Evolutionary conservation across 2,888 invertebrate genomes (phyloP), one percentile per base, ranked within the genome.

Genomic region (Agrotis clavis): DNA sequence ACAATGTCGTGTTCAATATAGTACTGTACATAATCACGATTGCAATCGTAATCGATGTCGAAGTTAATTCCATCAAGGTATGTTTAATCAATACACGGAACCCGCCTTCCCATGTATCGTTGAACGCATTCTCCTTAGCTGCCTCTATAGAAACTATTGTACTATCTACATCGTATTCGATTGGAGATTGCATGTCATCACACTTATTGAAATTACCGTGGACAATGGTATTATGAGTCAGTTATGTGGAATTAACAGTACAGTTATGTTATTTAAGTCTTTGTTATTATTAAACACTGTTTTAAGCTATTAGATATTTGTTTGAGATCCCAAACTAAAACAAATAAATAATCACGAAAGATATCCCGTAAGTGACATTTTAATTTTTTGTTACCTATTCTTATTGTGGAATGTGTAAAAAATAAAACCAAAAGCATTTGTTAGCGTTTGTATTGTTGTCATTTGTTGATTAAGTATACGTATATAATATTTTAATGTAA

Each of bases 71-170:
- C 85, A 88, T 89, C 85, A 89, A 60, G 74, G 62, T 66, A 76
- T 75, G 79, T 86, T 84, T 85, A 87, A 89, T 89, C 90, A 83
- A 90, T 89, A 90, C 84, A 62, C 57, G 81, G 74, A 85, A 83
- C 81, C 85, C 79, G 81, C 72, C 82, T 81, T 77, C 57, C 41
- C 47, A 53, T 50, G 57, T 83, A 74, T 77, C 61, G 59, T 35
- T 47, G 63, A 75, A 74, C 74, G 84, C 77, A 77, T 72, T 83
- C 72, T 79, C 71, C 51, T 65, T 57, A n/a, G 47, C 56, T 25
- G 19, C 41, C 30, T 41, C 13, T 79, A 78, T 79, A 67, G 65
- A 50, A 57, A 1, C 1, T 50, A 67, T 68, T 71, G 63, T 64
- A 61, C 2, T 60, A 63, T 0, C 9, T 45, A 63, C 71, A 65